A percentile compares a stretch with the other conserved stretches of the same genome.
Evolutionary conservation across 2,113 vertebrate species (phyloP).

Genomic region (Petroica traversi): DNA sequence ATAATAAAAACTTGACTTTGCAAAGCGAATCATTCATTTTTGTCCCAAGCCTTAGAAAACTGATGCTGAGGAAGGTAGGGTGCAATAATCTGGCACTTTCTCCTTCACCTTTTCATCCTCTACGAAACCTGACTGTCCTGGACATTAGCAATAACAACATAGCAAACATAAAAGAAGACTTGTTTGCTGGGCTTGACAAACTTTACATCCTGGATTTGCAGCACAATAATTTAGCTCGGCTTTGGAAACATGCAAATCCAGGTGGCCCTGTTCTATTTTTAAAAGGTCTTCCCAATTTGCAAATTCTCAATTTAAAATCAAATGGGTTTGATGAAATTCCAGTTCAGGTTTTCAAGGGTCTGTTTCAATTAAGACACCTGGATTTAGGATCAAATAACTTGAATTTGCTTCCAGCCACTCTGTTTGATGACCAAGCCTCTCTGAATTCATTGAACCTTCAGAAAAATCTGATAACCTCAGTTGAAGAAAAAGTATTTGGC

Average conservation of each 20-base stretch:
- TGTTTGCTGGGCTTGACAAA: conserved; percentile 79
- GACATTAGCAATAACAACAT: conserved; percentile 97
- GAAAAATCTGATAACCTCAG: conserved; percentile 90
- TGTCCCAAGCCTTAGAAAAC: conserved; percentile 77
- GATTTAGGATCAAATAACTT: conserved; percentile 84
- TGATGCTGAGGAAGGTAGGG: conserved; percentile 83
- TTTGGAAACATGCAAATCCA: conserved; percentile 89
- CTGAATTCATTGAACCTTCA: conserved; percentile 80
- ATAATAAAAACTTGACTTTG: conserved; percentile 79
- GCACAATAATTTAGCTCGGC: conserved; percentile 92
- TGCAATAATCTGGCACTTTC: conserved; percentile 69
- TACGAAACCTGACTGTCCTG: conserved; percentile 81
- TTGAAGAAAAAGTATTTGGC: conserved; percentile 83
- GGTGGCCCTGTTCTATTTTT: conserved; percentile 88
- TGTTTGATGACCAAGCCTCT: conserved; percentile 83
- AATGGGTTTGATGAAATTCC: conserved; percentile 96
- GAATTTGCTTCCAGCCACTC: conserved; percentile 74
- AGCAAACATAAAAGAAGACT: conserved; percentile 81
- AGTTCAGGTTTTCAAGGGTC: conserved; percentile 71
- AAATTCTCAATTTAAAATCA: conserved; percentile 81
- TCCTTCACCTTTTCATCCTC: conserved; percentile 82
- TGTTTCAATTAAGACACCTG: conserved; percentile 77
- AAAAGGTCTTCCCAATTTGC: conserved; percentile 71
- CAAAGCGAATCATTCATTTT: conserved; percentile 77
- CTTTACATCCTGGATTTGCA: conserved; percentile 86